Percentiles rank a stretch among this genome's conserved stretches.
These are phyloP conservation scores for Dasyurus viverrinus DNA, from an alignment of 2,113 vertebrate species.

Conservation along the genomic window DNA sequence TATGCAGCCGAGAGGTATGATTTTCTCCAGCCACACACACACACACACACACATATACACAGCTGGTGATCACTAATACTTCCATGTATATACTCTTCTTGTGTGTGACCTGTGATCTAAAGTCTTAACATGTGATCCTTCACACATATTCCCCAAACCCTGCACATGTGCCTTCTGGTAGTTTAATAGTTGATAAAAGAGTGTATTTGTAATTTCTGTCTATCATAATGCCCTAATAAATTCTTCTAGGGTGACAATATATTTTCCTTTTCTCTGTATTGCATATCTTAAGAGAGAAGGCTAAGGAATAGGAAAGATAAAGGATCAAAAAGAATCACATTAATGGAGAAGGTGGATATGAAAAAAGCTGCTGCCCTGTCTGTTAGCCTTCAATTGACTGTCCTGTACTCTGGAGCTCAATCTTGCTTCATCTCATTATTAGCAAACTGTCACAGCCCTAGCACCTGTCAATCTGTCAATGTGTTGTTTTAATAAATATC, in stretches of 20 bases:
- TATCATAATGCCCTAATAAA: background rate
- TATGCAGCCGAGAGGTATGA: background rate
- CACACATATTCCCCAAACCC: background rate
- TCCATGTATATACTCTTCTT: background rate
- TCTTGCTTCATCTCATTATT: background rate
- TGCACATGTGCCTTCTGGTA: background rate
- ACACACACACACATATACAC: background rate
- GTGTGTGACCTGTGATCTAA: background rate
- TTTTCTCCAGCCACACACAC: background rate
- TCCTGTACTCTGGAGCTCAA: background rate
- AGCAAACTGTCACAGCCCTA: background rate
- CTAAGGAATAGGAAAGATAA: background rate
- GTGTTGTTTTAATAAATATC: background rate
- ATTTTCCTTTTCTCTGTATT: background rate
- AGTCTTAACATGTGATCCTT: background rate
- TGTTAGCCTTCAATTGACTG: background rate
- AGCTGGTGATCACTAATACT: background rate
- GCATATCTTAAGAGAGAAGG: background rate
- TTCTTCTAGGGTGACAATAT: background rate
- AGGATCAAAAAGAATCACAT: background rate
- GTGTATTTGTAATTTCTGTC: background rate
- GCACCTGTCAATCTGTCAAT: background rate
- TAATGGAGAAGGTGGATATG: background rate
- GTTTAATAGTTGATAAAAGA: background rate
- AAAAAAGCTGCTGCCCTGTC: background rate